These are phyloP conservation scores for Ceratitis capitata DNA, from an alignment of 1,140 invertebrate genomes.

Conservation along the genomic window DNA sequence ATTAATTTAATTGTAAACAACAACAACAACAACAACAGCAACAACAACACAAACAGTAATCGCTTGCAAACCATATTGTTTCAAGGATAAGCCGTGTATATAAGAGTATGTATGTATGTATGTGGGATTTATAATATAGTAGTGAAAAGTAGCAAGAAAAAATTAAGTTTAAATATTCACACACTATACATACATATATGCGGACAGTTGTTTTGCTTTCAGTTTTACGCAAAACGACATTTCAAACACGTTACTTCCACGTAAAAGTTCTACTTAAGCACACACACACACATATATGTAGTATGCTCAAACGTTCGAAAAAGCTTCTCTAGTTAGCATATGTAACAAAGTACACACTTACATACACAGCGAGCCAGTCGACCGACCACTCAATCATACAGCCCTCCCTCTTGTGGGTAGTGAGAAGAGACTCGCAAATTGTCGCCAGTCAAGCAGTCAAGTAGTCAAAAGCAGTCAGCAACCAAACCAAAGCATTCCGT, in stretches of 20 bases:
- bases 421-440: background rate
- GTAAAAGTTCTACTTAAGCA: background rate
- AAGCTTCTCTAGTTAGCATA: background rate
- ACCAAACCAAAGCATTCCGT: background rate
- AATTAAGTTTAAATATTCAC: no score
- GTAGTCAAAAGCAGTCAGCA: background rate
- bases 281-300: background rate
- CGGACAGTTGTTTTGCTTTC: background rate
- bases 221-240: background rate
- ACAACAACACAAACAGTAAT: background rate
- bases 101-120: background rate
- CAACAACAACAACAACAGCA: background rate
- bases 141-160: background rate
- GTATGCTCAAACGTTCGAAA: background rate
- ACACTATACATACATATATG: no score
- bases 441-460: conserved; percentile 1
- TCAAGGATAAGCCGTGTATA: conserved; percentile 1
- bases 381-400: conserved; percentile 2
- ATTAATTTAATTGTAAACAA: conserved; percentile 21
- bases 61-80: background rate
- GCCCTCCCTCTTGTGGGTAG: background rate
- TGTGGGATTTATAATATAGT: background rate
- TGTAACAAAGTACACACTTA: no score
- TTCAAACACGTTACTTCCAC: background rate
- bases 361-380: background rate